Percentiles rank a stretch among this genome's conserved stretches.
Evolutionary conservation across 2,888 invertebrate species (phyloP).

Genomic region (Leptinotarsa peninsularis): DNA sequence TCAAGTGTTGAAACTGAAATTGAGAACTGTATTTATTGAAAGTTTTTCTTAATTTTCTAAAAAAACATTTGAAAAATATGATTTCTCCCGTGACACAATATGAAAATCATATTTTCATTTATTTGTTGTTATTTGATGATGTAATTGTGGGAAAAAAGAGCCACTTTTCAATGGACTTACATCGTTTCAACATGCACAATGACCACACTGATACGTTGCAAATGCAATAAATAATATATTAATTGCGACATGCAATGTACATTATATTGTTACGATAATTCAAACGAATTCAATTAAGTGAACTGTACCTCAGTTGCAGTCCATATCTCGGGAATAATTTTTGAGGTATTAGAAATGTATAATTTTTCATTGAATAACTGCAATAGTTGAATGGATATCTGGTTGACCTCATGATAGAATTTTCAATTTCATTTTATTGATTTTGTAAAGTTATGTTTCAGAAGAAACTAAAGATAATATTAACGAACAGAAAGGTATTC

Average conservation of each 20-base stretch:
- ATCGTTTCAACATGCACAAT: conserved; percentile 49
- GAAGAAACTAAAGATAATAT: too few relatives aligned
- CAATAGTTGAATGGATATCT: too few relatives aligned
- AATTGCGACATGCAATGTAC: conserved; percentile 50
- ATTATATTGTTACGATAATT: conserved; percentile 53
- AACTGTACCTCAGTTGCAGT: conserved; percentile 30
- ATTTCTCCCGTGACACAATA: background rate
- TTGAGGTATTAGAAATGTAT: too few relatives aligned
- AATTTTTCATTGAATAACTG: too few relatives aligned
- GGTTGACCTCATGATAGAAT: too few relatives aligned
- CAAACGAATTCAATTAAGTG: conserved; percentile 52
- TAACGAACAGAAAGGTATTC: too few relatives aligned
- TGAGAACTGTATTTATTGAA: too few relatives aligned
- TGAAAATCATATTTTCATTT: background rate
- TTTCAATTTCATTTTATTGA: too few relatives aligned
- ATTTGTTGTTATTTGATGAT: background rate
- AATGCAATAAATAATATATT: conserved; percentile 51
- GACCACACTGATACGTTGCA: conserved; percentile 46
- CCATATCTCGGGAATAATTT: background rate
- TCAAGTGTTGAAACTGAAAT: too few relatives aligned
- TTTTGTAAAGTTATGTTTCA: too few relatives aligned
- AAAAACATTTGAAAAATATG: background rate
- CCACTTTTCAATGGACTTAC: conserved; percentile 16
- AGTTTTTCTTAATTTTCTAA: background rate
- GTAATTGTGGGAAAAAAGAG: conserved; percentile 11